A percentile compares a stretch with the other conserved stretches of the same genome.
phyloP scores from a whole-genome alignment of 2,888 invertebrate species.

The Drosophila paracracens region DNA sequence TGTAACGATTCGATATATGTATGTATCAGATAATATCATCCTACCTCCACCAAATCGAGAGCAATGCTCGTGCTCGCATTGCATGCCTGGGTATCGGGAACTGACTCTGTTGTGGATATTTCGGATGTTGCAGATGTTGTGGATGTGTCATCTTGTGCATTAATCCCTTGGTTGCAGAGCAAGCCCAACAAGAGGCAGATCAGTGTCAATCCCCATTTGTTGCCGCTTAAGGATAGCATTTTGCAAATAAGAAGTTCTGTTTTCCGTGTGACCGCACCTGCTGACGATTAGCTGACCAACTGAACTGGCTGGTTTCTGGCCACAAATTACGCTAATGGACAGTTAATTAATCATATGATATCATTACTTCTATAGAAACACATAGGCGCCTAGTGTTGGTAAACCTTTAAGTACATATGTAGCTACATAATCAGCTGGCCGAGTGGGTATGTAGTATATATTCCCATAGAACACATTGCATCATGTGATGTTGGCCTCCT shows the following conservation, averaged over 20 bases:
- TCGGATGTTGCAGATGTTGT: not conserved
- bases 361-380: constrained; percentile 38
- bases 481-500: constrained; percentile 39
- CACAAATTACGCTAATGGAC: constrained; percentile 35
- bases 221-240: constrained; percentile 34
- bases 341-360: constrained; percentile 63
- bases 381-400: constrained; percentile 26
- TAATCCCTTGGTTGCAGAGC: constrained; percentile 16
- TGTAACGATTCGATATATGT: not conserved
- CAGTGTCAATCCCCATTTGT: constrained; percentile 6
- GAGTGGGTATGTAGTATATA: constrained; percentile 25
- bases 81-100: constrained; percentile 22
- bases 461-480: not conserved
- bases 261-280: constrained; percentile 37
- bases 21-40: not conserved
- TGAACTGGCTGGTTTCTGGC: not conserved
- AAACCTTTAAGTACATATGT: not conserved
- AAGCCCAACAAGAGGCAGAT: constrained; percentile 36
- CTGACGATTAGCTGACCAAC: constrained; percentile 9
- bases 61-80: constrained; percentile 35
- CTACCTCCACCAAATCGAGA: constrained; percentile 52
- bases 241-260: constrained; percentile 14
- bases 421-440: not conserved
- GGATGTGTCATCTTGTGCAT: constrained; percentile 19
- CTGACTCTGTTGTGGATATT: not conserved